A percentile compares a stretch with the other conserved stretches of the same genome.
Conservation (phyloP, 2,888 invertebrate species). For the Junonia oenone region DNA sequence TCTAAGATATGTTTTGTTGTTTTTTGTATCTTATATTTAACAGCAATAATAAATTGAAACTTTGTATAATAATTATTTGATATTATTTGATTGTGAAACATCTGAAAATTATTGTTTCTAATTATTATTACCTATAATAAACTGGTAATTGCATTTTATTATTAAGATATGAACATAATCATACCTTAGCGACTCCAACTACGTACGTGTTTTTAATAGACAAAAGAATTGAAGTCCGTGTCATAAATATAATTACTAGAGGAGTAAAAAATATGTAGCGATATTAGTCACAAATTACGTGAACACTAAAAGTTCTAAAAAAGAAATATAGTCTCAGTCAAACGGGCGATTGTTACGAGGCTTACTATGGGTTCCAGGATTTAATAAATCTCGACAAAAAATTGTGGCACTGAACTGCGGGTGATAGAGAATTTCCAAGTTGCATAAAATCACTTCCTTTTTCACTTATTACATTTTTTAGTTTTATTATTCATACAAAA, state of each 20-base stretch:
- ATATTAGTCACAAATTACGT: conserved; percentile 17
- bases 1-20: too few relatives aligned
- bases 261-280: conserved; percentile 1
- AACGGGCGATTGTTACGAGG: conserved; percentile 15
- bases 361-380: conserved; percentile 12
- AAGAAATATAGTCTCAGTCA: conserved; percentile 15
- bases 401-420: neutral
- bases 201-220: neutral
- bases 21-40: too few relatives aligned
- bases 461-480: neutral
- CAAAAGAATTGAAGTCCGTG: neutral
- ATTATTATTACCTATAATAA: too few relatives aligned
- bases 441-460: neutral
- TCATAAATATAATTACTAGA: conserved; percentile 1
- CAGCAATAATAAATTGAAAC: too few relatives aligned
- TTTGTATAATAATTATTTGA: too few relatives aligned
- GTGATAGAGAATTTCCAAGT: neutral
- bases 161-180: too few relatives aligned
- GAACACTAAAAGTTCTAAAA: conserved; percentile 11
- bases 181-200: too few relatives aligned
- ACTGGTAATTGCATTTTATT: too few relatives aligned
- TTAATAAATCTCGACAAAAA: neutral
- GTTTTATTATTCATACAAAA: neutral
- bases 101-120: too few relatives aligned
- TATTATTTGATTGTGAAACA: too few relatives aligned